Evolutionary conservation across 1,140 invertebrate genomes (phyloP), one percentile per base, ranked within the genome.

Genomic region (Trichonephila clavata): DNA sequence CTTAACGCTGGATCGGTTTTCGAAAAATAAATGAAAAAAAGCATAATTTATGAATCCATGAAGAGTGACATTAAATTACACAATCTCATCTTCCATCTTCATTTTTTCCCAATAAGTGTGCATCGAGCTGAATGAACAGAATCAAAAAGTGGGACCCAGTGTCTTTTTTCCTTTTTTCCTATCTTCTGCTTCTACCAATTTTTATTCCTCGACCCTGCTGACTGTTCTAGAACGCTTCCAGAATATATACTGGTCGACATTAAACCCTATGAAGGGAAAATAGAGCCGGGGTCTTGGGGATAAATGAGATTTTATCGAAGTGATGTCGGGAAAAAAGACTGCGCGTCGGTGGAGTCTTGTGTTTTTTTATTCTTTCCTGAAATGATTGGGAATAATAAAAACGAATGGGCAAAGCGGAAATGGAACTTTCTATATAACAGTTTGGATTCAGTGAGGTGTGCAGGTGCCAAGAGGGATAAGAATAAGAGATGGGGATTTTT

Each of bases 301-400:
- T 92, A 92, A 92, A 92, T 92, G 90, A 92, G 90, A 92, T 92
- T 92, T 92, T 92, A 92, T 92, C 90, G 90, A 86, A 92, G 83
- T 39, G 63, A 92, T 86, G 90, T 92, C 57, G 81, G 77, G 20
- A 50, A 57, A 83, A 91, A 83, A 91, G 77, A 63, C 77, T 63
- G 27, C 50, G 65, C 50, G 77, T 90, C 68, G 59, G 39, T 20
- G 27, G 61, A 88, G 27, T 68, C 20, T 24, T 90, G n/a, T 68
- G 14, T 24, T 84, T 63, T 84, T 92, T 84, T 60, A 63, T 77
- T 71, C 43, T 60, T 80, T 90, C 80, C 83, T 92, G 90, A 92
- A 92, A 92, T 92, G 90, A 92, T 92, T 92, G 90, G 90, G 81
- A 92, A 92, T 92, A 92, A 92, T 92, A 92, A 92, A 92, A 92